Base-by-base conservation (phyloP, 2,797 vertebrate species). In the Sebastes matsubarae region DNA sequence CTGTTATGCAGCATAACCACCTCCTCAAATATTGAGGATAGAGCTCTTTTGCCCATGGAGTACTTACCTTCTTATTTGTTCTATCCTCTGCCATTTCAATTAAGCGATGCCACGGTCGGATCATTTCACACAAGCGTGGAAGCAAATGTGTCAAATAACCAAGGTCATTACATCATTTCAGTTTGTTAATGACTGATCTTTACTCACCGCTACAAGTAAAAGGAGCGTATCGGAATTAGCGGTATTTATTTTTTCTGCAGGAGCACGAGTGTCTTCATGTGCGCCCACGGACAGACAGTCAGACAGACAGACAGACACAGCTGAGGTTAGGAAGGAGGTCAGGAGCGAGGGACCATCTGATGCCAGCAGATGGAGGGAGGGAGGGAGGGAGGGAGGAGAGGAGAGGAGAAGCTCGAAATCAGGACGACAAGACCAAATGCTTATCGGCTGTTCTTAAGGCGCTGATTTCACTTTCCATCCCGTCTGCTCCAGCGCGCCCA, bases 281-380 rank as follows among this genome's bases (percentile, higher is more conserved):
- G 85, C 22, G 10, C 55, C 63, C 65, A 72, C 57, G 77, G 8
- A 81, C 68, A 77, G 50, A 75, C 73, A 64, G n/a, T 38, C 36
- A 38, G 36, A 14, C 36, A 34, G 32, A 32, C 32, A 36, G 68
- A 66, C 70, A 54, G 68, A 81, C 83, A 69, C 83, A 91, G 88
- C 89, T 92, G 90, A 93, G 91, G 87, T 90, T 87, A 81, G 4
- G 10, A 75, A 86, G 73, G 89, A 93, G 92, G 95, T 94, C 93
- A 93, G 79, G 79, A 77, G 72, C 77, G 83, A 89, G 82, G 75
- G 84, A 88, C 85, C 95, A 96, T 96, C 94, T 96, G 95, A 96
- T 92, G 86, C 77, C 86, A 93, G 92, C 96, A 96, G 95, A 96
- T 96, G 95, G n/a, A n/a, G n/a, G n/a, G n/a, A n/a, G n/a, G n/a